These are phyloP conservation scores for Panzeria rudis DNA, from an alignment of 2,888 invertebrate species.

Conservation along the genomic window DNA sequence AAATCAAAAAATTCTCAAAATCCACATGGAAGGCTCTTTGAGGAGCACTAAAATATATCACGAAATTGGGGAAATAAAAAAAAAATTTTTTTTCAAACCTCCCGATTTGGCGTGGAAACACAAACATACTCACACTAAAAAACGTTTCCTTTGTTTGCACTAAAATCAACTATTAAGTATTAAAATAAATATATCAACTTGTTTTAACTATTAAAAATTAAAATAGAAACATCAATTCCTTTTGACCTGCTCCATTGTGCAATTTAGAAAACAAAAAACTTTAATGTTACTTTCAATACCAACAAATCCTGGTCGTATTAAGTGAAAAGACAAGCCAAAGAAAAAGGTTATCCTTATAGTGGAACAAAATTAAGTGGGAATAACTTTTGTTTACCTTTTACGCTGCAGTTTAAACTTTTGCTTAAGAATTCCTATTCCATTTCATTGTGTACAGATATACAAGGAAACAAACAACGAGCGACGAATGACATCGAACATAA, in stretches of 20 bases:
- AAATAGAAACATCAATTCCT: background rate
- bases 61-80: no score
- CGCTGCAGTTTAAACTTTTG: constrained; percentile 70
- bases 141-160: no score
- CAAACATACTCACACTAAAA: no score
- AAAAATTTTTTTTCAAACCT: no score
- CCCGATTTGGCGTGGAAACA: no score
- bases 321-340: constrained; percentile 26
- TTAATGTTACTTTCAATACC: constrained; percentile 30
- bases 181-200: no score
- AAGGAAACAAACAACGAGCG: constrained; percentile 19
- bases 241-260: background rate
- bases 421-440: constrained; percentile 51
- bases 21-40: no score
- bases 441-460: constrained; percentile 18
- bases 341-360: constrained; percentile 33
- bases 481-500: constrained; percentile 39
- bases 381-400: constrained; percentile 72
- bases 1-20: no score
- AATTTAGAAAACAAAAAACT: background rate
- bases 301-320: constrained; percentile 37
- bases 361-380: constrained; percentile 64
- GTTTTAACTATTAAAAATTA: no score
- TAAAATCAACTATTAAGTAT: no score
- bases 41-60: no score